These are phyloP conservation scores for Esperia sulphurella DNA, from an alignment of 2,888 invertebrate genomes.

Conservation along the genomic window DNA sequence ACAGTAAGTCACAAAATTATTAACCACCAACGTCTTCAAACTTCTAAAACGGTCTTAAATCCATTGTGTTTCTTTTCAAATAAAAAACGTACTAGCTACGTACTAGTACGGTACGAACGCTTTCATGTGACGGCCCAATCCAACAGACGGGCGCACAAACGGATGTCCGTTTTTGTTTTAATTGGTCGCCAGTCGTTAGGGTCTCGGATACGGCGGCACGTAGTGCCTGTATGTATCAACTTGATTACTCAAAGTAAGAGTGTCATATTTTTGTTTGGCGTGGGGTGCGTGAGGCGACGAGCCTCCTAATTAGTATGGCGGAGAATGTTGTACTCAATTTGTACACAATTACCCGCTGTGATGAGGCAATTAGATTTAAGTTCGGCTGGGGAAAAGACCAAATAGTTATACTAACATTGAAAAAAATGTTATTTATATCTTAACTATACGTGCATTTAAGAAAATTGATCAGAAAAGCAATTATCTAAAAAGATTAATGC, in stretches of 20 bases:
- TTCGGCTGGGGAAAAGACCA: background rate
- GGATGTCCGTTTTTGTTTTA: constrained; percentile 37
- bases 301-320: constrained; percentile 12
- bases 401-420: too few species aligned
- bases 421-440: too few species aligned
- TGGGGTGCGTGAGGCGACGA: constrained; percentile 15
- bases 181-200: constrained; percentile 55
- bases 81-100: too few species aligned
- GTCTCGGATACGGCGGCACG: constrained; percentile 35
- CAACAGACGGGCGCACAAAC: background rate
- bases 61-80: too few species aligned
- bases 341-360: constrained; percentile 11
- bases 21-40: too few species aligned
- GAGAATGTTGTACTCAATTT: constrained; percentile 2
- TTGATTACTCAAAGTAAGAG: constrained; percentile 55
- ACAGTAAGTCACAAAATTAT: too few species aligned
- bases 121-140: background rate
- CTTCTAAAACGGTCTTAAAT: too few species aligned
- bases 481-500: too few species aligned
- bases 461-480: too few species aligned
- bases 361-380: constrained; percentile 17
- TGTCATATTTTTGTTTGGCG: constrained; percentile 47
- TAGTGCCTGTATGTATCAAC: constrained; percentile 42
- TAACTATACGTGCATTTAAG: too few species aligned
- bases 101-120: too few species aligned